phyloP scores from a whole-genome alignment of 2,113 vertebrate species.

The Tachycineta bicolor region DNA sequence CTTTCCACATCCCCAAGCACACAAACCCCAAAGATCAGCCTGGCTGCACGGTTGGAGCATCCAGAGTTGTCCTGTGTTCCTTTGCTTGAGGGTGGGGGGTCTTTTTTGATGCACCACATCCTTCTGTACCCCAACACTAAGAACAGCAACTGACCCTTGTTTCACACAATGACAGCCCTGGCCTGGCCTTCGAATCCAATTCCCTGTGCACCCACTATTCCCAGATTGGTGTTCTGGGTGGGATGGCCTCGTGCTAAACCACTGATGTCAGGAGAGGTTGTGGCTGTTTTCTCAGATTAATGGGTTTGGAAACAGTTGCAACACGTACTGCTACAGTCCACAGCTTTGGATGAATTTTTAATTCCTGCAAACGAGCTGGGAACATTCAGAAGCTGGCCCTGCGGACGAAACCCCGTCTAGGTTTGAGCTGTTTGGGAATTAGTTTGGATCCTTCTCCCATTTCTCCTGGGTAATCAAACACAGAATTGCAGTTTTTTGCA shows the following conservation, averaged over 20 bases:
- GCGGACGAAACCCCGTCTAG: background rate
- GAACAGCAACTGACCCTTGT: background rate
- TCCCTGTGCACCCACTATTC: background rate
- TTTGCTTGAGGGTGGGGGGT: background rate
- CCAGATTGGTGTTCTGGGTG: background rate
- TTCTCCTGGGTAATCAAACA: background rate
- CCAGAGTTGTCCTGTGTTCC: background rate
- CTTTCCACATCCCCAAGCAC: constrained; percentile 3
- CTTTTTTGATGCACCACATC: background rate
- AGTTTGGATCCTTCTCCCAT: background rate
- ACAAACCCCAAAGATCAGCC: constrained; percentile 45
- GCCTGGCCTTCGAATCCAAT: background rate
- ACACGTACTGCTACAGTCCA: background rate
- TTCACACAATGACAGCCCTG: background rate
- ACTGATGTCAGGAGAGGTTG: background rate
- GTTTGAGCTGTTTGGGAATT: constrained; percentile 12
- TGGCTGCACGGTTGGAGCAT: background rate
- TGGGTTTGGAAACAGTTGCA: background rate
- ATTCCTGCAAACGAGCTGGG: background rate
- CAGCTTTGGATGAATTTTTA: background rate
- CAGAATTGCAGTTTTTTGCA: constrained; percentile 40
- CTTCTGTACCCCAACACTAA: constrained; percentile 21
- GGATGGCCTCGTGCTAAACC: background rate
- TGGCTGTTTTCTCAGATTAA: background rate
- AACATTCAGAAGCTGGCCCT: background rate